Percentiles rank a stretch among this genome's conserved stretches.
phyloP scores from a whole-genome alignment of 1,140 invertebrate species.

The Aphelenchoides fujianensis region DNA sequence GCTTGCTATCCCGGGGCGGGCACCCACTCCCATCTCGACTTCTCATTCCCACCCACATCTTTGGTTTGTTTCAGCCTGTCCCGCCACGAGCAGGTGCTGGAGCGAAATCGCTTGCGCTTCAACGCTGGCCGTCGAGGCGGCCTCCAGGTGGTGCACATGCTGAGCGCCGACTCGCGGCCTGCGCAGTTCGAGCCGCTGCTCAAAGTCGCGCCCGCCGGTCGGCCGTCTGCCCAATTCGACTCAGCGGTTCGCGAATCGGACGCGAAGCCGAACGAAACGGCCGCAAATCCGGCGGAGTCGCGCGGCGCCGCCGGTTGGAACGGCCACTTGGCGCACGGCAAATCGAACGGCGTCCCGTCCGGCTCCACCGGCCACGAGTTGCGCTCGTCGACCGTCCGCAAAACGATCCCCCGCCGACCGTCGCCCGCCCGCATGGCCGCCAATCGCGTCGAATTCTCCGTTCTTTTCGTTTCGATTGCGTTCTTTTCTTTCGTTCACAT shows the following conservation, averaged over 20 bases:
- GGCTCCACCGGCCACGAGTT: too few species aligned
- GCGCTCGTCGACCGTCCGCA: background rate
- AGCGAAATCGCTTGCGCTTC: conserved; percentile 3
- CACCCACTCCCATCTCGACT: too few species aligned
- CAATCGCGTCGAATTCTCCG: background rate
- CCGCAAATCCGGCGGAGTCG: background rate
- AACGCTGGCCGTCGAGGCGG: background rate
- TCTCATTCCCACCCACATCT: background rate
- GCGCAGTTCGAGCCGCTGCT: background rate
- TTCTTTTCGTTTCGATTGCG: background rate
- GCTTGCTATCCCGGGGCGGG: too few species aligned
- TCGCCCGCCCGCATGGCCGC: background rate
- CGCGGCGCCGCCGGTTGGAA: background rate
- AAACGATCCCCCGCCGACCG: background rate
- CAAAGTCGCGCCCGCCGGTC: background rate
- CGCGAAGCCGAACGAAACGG: background rate
- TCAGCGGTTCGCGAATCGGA: background rate
- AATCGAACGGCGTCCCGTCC: too few species aligned
- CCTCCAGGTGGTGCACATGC: background rate
- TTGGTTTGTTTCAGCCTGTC: background rate
- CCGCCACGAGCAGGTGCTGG: conserved; percentile 1
- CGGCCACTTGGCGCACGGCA: background rate
- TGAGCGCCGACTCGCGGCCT: conserved; percentile 1
- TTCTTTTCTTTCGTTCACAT: background rate
- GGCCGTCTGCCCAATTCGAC: background rate